Conservation (phyloP, 92 coral and sea anemone species). For the Paramuricea clavata region DNA sequence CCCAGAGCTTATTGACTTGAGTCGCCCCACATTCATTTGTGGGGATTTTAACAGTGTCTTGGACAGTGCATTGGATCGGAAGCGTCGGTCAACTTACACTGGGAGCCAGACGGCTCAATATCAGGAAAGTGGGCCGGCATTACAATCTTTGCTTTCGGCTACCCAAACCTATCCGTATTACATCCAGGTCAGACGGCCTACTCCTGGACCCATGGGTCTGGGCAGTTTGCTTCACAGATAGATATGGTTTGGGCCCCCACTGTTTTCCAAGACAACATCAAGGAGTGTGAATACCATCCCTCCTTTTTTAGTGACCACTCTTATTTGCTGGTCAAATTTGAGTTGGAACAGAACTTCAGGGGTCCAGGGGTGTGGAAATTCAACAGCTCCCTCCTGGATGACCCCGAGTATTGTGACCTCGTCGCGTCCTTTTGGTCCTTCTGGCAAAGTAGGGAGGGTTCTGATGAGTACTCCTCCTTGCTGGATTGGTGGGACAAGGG, state of each 20-base stretch:
- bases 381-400: slow-evolving; percentile 39
- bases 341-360: not conserved
- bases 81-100: not conserved
- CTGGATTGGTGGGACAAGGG: slow-evolving; percentile 1
- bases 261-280: not conserved
- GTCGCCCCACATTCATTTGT: not conserved
- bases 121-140: not conserved
- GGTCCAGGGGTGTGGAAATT: slow-evolving; percentile 52
- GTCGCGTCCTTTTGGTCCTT: too few relatives aligned
- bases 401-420: slow-evolving; percentile 45
- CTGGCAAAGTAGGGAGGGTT: too few relatives aligned
- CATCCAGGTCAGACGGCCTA: slow-evolving; percentile 44
- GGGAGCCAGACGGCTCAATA: not conserved
- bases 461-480: too few relatives aligned
- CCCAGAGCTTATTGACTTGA: not conserved
- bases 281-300: slow-evolving; percentile 44
- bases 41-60: not conserved
- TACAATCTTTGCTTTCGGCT: not conserved
- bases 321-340: slow-evolving; percentile 9
- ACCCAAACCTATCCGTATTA: slow-evolving; percentile 37
- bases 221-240: slow-evolving; percentile 51
- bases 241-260: slow-evolving; percentile 65
- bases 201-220: slow-evolving; percentile 59
- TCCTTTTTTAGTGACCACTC: slow-evolving; percentile 44
- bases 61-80: not conserved